These are phyloP conservation scores for Ceratoteleas bidentatus DNA, from an alignment of 1,140 invertebrate genomes.

Conservation along the genomic window DNA sequence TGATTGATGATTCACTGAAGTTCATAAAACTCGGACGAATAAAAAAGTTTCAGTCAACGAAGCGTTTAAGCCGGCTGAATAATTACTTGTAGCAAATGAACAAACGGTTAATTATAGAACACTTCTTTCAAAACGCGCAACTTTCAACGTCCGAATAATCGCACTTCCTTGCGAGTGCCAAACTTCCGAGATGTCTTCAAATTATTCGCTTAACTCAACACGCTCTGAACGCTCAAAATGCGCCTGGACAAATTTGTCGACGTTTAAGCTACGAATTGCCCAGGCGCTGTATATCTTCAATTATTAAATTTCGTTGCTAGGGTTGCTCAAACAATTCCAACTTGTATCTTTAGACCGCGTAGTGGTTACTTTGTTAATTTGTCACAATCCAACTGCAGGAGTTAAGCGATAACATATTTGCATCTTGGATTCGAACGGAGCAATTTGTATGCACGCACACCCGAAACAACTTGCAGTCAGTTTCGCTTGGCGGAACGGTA, in stretches of 20 bases:
- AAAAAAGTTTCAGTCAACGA: too few relatives aligned
- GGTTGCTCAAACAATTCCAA: conserved; percentile 27
- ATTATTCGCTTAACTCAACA: conserved; percentile 16
- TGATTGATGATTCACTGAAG: too few relatives aligned
- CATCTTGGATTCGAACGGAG: conserved; percentile 4
- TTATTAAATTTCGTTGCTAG: conserved; percentile 31
- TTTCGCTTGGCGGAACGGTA: background rate
- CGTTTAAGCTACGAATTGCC: conserved; percentile 16
- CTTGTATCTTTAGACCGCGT: conserved; percentile 8
- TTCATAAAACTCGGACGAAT: too few relatives aligned
- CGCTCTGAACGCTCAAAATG: conserved; percentile 11
- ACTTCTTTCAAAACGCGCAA: background rate
- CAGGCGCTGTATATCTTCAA: conserved; percentile 12
- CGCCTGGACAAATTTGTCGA: conserved; percentile 23
- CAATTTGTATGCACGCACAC: background rate
- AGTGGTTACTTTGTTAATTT: conserved; percentile 27
- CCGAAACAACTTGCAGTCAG: background rate
- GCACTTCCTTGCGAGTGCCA: background rate
- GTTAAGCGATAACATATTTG: conserved; percentile 21
- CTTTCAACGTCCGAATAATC: conserved; percentile 9
- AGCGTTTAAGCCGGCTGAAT: too few relatives aligned
- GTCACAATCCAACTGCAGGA: conserved; percentile 12
- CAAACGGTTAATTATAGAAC: background rate
- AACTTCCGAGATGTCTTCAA: conserved; percentile 5
- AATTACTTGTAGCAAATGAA: too few relatives aligned